Base-by-base conservation (phyloP, 2,888 invertebrate genomes). In the Amphipyra tragopoginis region DNA sequence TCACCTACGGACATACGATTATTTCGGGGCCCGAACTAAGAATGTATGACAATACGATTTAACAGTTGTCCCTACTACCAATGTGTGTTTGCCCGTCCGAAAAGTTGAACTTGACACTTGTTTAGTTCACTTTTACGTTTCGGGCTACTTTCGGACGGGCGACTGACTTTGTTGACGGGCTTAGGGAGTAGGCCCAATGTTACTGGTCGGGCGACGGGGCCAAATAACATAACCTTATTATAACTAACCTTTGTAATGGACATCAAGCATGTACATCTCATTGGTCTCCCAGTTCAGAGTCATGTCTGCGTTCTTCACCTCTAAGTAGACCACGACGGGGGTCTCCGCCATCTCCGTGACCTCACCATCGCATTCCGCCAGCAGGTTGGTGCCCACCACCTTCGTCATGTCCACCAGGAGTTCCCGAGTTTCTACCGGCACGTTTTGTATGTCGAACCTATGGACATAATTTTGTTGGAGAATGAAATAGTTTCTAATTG, bases 231-330 rank as follows among this genome's bases (percentile, higher is more conserved):
- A 29, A 29, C 29, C 2, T 29, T 29, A 29, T 1, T n/a, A n/a
- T 8, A 13, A 61, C 72, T 14, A 58, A 96, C 96, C 96, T 90
- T 94, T 94, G 49, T 93, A 95, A 60, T 95, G 91, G 10, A 97
- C 90, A 66, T 95, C 95, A 45, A 97, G 86, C 58, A 86, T 88
- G 82, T 97, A 98, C 38, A 96, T 94, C 87, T 98, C 97, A 72
- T 96, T 95, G 0, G 97, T 97, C 2, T 91, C 89, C 96, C 97
- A 97, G 71, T 95, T 95, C 8, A 97, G 91, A 0, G 87, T 82
- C 5, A 95, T 75, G 70, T 95, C 92, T 3, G 90, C 80, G 0
- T 95, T 93, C 51, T 87, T 90, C 1, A 97, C 93, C 0, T 90
- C 91, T 2, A 97, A 88, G 81, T 94, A 91, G 1, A 97, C 95